Conservation (phyloP, 2,797 vertebrate species). For the Mormyrus proboscirostris region DNA sequence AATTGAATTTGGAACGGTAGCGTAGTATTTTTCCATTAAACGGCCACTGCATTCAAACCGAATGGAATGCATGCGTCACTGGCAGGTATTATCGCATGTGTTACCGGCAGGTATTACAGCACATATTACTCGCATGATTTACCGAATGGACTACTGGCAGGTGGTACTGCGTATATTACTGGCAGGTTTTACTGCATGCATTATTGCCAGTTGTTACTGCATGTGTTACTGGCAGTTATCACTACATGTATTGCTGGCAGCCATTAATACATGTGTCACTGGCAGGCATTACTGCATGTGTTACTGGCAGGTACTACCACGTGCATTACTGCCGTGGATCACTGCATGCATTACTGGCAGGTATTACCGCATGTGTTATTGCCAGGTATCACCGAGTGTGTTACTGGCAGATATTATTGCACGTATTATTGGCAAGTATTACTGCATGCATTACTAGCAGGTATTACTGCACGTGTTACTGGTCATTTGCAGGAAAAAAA, state of each 20-base stretch:
- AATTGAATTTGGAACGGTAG: conserved; percentile 44
- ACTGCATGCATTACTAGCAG: not conserved
- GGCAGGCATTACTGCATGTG: not conserved
- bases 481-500: not conserved
- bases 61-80: not conserved
- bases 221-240: not conserved
- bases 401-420: not conserved
- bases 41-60: conserved; percentile 22
- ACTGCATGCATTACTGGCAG: not conserved
- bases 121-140: not conserved
- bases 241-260: not conserved
- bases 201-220: not conserved
- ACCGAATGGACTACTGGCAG: not conserved
- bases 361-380: not conserved
- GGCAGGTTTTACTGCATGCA: not conserved
- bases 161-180: not conserved
- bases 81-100: not conserved
- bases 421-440: conserved; percentile 20
- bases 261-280: not conserved
- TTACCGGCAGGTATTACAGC: not conserved
- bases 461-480: not conserved
- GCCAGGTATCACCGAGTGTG: not conserved
- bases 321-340: not conserved
- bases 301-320: not conserved
- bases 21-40: conserved; percentile 19